Conservation (phyloP, 2,888 invertebrate genomes). For the Hesperia comma region DNA sequence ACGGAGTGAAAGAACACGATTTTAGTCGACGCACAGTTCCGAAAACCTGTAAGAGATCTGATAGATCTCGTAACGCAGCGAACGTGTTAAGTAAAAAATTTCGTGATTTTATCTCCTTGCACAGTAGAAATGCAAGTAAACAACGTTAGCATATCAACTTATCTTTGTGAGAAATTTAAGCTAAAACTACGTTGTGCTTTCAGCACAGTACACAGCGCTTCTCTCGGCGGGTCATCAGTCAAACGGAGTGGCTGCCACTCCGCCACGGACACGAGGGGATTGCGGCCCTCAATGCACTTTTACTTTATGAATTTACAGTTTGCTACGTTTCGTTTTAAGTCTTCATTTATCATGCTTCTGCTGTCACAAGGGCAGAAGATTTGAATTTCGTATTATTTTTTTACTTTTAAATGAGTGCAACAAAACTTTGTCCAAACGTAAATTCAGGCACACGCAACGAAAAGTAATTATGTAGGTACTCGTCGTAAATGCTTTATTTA, state of each 20-base stretch:
- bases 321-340: constrained; percentile 61
- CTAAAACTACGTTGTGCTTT: constrained; percentile 15
- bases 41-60: too few relatives aligned
- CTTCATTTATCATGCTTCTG: constrained; percentile 61
- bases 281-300: constrained; percentile 61
- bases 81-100: too few relatives aligned
- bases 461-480: too few relatives aligned
- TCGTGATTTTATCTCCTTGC: not conserved
- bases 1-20: too few relatives aligned
- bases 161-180: not conserved
- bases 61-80: too few relatives aligned
- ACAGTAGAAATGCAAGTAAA: not conserved
- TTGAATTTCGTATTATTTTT: constrained; percentile 40
- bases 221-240: constrained; percentile 30
- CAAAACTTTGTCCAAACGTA: too few relatives aligned
- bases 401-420: too few relatives aligned
- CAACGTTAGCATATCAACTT: not conserved
- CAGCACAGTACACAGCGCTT: constrained; percentile 14
- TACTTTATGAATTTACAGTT: constrained; percentile 50
- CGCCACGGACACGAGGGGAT: constrained; percentile 52
- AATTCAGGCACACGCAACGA: too few relatives aligned
- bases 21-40: too few relatives aligned
- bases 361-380: constrained; percentile 44
- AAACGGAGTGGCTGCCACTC: constrained; percentile 50
- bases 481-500: too few relatives aligned